These are phyloP conservation scores for Nothobranchius kuhntae DNA, from an alignment of 2,113 vertebrate species.

Conservation along the genomic window DNA sequence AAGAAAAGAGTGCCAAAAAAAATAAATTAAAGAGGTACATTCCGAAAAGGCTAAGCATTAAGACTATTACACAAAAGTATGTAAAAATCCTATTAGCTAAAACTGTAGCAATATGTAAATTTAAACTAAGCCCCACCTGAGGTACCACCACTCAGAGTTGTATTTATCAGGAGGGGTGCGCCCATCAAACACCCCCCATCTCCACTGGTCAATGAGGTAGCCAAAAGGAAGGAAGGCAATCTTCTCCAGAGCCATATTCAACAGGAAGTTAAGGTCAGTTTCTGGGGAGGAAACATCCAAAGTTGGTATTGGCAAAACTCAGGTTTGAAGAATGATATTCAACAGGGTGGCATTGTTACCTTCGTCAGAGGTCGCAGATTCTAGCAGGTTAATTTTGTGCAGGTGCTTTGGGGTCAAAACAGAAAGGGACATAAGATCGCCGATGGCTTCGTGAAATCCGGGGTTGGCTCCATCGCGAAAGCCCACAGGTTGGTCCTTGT, in stretches of 20 bases:
- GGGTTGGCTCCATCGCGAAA: slow-evolving; percentile 91
- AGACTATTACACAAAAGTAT: too few species aligned
- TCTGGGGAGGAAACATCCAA: slow-evolving; percentile 72
- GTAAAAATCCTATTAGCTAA: background rate
- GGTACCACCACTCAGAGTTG: slow-evolving; percentile 95
- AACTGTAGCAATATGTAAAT: background rate
- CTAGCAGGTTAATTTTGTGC: slow-evolving; percentile 84
- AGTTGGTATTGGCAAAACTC: background rate
- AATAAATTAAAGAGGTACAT: too few species aligned
- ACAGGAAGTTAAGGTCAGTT: slow-evolving; percentile 88
- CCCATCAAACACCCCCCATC: slow-evolving; percentile 91
- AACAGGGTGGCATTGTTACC: slow-evolving; percentile 68
- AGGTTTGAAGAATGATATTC: background rate
- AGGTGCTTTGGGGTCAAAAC: slow-evolving; percentile 93
- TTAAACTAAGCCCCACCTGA: slow-evolving; percentile 72
- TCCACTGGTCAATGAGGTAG: slow-evolving; percentile 96
- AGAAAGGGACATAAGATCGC: slow-evolving; percentile 90
- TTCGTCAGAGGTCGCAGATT: slow-evolving; percentile 61
- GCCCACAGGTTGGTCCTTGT: slow-evolving; percentile 87
- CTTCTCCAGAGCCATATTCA: slow-evolving; percentile 97
- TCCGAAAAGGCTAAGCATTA: too few species aligned
- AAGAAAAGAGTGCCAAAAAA: too few species aligned
- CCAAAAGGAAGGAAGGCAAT: slow-evolving; percentile 97
- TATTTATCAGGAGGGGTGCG: slow-evolving; percentile 80
- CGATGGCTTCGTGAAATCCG: slow-evolving; percentile 94